Conservation (phyloP, 2,888 invertebrate species). For the Isoperla grammatica region DNA sequence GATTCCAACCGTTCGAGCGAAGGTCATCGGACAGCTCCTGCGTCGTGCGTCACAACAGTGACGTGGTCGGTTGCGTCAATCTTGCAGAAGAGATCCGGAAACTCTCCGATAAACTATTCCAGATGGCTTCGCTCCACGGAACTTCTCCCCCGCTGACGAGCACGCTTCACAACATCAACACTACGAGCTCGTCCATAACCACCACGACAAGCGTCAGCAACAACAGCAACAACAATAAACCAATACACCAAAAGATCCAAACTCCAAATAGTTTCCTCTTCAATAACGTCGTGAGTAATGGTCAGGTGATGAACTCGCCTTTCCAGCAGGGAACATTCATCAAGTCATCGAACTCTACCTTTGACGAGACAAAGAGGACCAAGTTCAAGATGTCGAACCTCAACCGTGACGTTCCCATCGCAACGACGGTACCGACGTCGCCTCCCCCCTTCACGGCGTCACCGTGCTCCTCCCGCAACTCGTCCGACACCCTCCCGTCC, state of each 20-base stretch:
- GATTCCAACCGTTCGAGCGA: slow-evolving; percentile 51
- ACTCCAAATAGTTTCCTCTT: slow-evolving; percentile 2
- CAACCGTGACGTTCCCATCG: slow-evolving; percentile 67
- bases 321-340: slow-evolving; percentile 13
- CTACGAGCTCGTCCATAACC: not conserved
- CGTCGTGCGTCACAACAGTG: slow-evolving; percentile 46
- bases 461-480: slow-evolving; percentile 26
- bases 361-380: slow-evolving; percentile 41
- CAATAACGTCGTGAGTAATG: slow-evolving; percentile 13
- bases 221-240: slow-evolving; percentile 15
- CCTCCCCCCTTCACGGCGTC: slow-evolving; percentile 14
- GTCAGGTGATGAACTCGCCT: slow-evolving; percentile 7
- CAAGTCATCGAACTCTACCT: not conserved
- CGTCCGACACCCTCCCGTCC: slow-evolving; percentile 17
- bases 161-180: too few relatives aligned
- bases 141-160: not conserved
- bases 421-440: slow-evolving; percentile 43
- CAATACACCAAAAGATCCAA: not conserved
- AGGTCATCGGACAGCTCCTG: slow-evolving; percentile 74
- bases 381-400: slow-evolving; percentile 62
- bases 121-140: slow-evolving; percentile 29
- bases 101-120: slow-evolving; percentile 67
- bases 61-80: slow-evolving; percentile 39
- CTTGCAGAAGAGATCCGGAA: slow-evolving; percentile 79
- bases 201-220: not conserved